Evolutionary conservation across 2,113 vertebrate species (phyloP).

Genomic region (Mystacornis crossleyi): DNA sequence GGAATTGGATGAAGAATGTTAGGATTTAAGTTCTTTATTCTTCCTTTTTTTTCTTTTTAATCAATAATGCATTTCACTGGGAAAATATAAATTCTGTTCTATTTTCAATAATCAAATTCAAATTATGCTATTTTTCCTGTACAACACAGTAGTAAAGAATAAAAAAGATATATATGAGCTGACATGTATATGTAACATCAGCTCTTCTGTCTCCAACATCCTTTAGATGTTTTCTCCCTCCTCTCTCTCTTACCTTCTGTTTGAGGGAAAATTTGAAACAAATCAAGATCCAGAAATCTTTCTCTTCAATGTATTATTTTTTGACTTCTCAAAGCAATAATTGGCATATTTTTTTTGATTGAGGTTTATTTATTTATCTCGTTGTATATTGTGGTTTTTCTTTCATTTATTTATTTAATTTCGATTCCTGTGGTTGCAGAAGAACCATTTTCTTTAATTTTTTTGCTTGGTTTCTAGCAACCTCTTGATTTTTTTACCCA

Average conservation of each 20-base stretch:
- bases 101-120: slow-evolving; percentile 53
- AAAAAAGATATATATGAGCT: neutral
- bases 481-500: neutral
- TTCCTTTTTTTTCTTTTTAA: neutral
- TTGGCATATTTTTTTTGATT: rapidly evolving
- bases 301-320: neutral
- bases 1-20: neutral
- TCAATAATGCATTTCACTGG: neutral
- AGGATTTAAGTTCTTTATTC: neutral
- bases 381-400: neutral
- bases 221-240: neutral
- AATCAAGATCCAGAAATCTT: neutral
- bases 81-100: slow-evolving; percentile 38
- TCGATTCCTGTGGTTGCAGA: neutral
- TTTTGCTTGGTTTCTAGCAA: neutral
- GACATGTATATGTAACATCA: neutral
- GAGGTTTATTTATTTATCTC: neutral
- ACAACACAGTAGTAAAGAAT: neutral
- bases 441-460: neutral
- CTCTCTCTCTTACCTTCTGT: neutral
- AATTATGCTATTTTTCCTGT: slow-evolving; percentile 19
- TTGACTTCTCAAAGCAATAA: neutral
- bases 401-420: neutral
- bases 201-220: neutral
- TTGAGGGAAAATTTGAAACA: neutral